Evolutionary conservation across 2,888 invertebrate species (phyloP), one percentile per base, ranked within the genome.

Genomic region (Tridacna gigas): DNA sequence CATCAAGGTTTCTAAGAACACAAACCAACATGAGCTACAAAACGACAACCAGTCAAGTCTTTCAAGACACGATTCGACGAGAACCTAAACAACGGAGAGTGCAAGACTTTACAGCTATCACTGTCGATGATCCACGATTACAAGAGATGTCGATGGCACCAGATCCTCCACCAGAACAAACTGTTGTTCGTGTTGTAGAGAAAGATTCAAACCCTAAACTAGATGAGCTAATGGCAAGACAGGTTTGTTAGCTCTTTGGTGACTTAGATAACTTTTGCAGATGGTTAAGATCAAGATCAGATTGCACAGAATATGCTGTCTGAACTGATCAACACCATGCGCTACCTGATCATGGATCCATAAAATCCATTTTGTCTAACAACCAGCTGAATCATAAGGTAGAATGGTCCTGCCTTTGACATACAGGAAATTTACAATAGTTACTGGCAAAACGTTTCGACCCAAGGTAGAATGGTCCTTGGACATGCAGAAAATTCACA

Each of bases 51-150:
- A 71, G 71, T 71, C 48, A 71, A 25, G 47, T 71, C 20, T 71
- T 71, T 26, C 45, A 47, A 15, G 51, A 71, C 20, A 82, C 79
- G 51, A 25, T 66, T 12, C 74, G 75, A 0, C 84, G 79, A 61
- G 79, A 82, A 66, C 79, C 80, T 22, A 13, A 37, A 48, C 48
- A 67, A 60, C 66, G 74, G 9, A 51, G 63, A 45, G 25, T 47
- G 11, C 92, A 92, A 77, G 91, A 92, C 18, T 92, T 88, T 74
- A 89, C 82, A 56, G 90, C 90, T 0, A 86, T 90, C 26, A 76
- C 81, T 37, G 89, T 90, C 2, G 85, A 80, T 4, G 86, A 86
- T 51, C 89, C 90, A 26, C 26, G 22, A 12, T 22, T 20, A 26
- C 69, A 79, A 20, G 69, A 80, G 18, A 3, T 76, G 63, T 71